Evolutionary conservation across 2,888 invertebrate genomes (phyloP).

Genomic region (Imbricaverruca yamaguchii): DNA sequence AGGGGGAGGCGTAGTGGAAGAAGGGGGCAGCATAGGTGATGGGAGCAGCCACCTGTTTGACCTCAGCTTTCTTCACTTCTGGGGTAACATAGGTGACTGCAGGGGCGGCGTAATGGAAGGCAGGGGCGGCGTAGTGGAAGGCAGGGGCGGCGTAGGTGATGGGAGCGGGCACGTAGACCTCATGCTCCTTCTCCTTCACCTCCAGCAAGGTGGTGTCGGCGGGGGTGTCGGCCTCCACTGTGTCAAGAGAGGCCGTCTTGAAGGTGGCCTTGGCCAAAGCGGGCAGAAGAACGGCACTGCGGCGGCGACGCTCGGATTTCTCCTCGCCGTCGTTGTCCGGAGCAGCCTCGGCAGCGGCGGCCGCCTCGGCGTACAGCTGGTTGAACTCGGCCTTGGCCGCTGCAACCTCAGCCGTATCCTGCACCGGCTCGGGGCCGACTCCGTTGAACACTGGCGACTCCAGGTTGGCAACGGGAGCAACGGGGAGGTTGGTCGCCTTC

Average conservation of each 20-base stretch:
- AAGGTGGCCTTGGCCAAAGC: constrained; percentile 41
- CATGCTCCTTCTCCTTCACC: constrained; percentile 28
- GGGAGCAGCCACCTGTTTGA: background rate
- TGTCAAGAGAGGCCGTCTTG: constrained; percentile 37
- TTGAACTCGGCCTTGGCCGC: constrained; percentile 37
- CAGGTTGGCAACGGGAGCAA: constrained; percentile 35
- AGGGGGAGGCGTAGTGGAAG: too few species aligned
- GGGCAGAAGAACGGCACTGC: constrained; percentile 33
- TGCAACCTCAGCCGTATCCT: constrained; percentile 42
- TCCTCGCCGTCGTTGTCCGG: constrained; percentile 27
- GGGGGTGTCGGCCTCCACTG: constrained; percentile 28
- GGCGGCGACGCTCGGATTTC: constrained; percentile 21
- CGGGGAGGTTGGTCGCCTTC: constrained; percentile 54
- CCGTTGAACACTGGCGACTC: constrained; percentile 24
- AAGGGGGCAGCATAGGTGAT: background rate
- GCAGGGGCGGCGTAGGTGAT: constrained; percentile 8
- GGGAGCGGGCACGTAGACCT: constrained; percentile 24
- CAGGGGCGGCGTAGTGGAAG: background rate
- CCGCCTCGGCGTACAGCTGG: constrained; percentile 20
- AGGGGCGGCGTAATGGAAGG: background rate
- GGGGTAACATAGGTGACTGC: background rate
- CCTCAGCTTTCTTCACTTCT: background rate
- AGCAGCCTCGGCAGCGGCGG: constrained; percentile 29
- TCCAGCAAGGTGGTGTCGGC: constrained; percentile 29
- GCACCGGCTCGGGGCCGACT: constrained; percentile 33